Percentiles rank a stretch among this genome's conserved stretches.
phyloP scores from a whole-genome alignment of 2,797 vertebrate species.

The Ctenopoma kingsleyae region DNA sequence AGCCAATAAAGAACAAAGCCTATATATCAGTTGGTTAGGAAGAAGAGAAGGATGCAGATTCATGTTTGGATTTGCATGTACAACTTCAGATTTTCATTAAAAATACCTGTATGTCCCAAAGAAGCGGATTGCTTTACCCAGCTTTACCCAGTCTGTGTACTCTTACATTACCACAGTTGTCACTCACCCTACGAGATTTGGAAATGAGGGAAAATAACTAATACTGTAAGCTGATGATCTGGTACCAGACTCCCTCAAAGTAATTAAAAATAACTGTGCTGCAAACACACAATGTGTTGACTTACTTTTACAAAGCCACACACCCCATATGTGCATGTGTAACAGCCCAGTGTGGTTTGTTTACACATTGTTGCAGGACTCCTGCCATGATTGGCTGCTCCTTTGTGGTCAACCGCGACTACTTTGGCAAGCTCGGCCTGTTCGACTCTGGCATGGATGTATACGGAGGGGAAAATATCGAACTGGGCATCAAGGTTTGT shows the following conservation, averaged over 20 bases:
- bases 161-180: neutral
- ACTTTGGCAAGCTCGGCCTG: slow-evolving; percentile 95
- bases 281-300: neutral
- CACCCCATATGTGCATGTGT: neutral
- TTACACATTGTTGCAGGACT: slow-evolving; percentile 82
- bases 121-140: neutral
- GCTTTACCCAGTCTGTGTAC: neutral
- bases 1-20: neutral
- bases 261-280: neutral
- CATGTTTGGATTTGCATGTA: neutral
- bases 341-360: neutral
- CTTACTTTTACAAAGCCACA: neutral
- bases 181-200: too few species aligned
- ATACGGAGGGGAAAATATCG: slow-evolving; percentile 98
- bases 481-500: slow-evolving; percentile 98
- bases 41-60: neutral
- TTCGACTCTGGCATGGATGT: slow-evolving; percentile 98
- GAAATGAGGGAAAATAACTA: too few species aligned
- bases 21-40: neutral
- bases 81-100: neutral
- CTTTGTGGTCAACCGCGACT: slow-evolving; percentile 93
- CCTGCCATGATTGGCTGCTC: slow-evolving; percentile 99
- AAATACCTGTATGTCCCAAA: neutral
- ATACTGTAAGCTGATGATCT: neutral
- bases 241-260: neutral